Evolutionary conservation across 1,140 invertebrate genomes (phyloP), one percentile per base, ranked within the genome.

Genomic region (Caenorhabditis briggsae): DNA sequence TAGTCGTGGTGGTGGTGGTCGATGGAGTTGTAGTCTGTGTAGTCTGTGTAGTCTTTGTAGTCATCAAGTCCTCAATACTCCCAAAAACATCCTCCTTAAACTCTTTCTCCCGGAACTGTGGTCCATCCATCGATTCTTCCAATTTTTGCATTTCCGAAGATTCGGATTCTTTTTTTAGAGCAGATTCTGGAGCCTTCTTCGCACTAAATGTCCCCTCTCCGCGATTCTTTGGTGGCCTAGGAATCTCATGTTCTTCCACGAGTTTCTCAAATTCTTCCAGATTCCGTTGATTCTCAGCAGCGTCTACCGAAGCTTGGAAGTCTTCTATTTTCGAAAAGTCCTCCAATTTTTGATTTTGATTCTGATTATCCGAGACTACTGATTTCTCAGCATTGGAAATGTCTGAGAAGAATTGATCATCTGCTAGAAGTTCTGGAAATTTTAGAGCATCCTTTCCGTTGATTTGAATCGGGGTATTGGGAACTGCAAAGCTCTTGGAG

Each of bases 61-160:
- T 61, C 82, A 58, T 59, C 5, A 58, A 59, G 1, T 61, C 55
- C 48, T 83, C 53, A 53, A 83, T 43, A 64, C 82, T 58, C 48
- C 55, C 82, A 25, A 64, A 83, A 59, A 78, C 41, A 12, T 78
- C 70, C n/a, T 50, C 70, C 5, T 12, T 78, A n/a, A 78, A 78
- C 23, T 9, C 70, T 48, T 50, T 16, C 50, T 78, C n/a, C n/a
- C 46, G 53, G 14, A 78, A 78, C n/a, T 78, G 16, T 23, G 70
- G 70, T 12, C 70, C 70, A 50, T 78, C 46, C 70, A 78, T 78
- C 1, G 33, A 23, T 53, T 20, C 46, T 23, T 6, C 7, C 46
- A 78, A 53, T 53, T 78, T 78, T 12, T 78, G 70, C 43, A 78
- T 23, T 50, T 48, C 70, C 33, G 33, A 33, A 33, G 33, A 23